Evolutionary conservation across 2,113 vertebrate genomes (phyloP).

Genomic region (Leptobrachium ailaonicum): DNA sequence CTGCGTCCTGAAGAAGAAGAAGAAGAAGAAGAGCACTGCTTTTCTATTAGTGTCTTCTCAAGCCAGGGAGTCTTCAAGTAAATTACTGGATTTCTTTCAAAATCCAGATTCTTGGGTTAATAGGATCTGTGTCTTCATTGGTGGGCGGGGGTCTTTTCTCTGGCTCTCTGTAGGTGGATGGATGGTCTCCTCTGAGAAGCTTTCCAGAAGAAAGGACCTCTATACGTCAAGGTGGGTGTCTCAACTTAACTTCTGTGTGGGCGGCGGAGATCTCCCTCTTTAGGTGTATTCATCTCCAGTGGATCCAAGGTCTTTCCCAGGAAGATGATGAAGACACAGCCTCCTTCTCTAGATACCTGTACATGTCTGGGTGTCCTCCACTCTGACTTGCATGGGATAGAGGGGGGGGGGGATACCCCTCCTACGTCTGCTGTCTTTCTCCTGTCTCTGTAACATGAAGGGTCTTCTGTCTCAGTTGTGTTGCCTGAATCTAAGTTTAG

Average conservation of each 20-base stretch:
- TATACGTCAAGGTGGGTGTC: not conserved
- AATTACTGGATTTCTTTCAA: not conserved
- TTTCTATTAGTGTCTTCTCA: not conserved
- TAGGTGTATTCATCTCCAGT: not conserved
- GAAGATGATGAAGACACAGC: not conserved
- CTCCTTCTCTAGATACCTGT: not conserved
- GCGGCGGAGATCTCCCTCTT: not conserved
- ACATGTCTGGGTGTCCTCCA: not conserved
- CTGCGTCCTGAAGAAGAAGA: no score
- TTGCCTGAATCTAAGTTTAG: constrained; percentile 41
- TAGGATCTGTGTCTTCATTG: not conserved
- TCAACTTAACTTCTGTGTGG: not conserved
- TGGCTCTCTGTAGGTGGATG: constrained; percentile 4
- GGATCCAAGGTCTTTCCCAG: not conserved
- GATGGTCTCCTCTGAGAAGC: constrained; percentile 5
- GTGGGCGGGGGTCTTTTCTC: not conserved
- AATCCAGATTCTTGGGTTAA: no score
- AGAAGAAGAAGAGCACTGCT: not conserved
- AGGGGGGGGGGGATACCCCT: not conserved
- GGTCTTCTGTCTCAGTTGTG: constrained; percentile 6
- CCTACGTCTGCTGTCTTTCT: not conserved
- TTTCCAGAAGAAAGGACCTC: not conserved
- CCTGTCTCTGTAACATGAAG: not conserved
- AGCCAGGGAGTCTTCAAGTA: not conserved
- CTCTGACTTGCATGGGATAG: not conserved